These are phyloP conservation scores for Tanytarsus gracilentus DNA, from an alignment of 2,888 invertebrate genomes.

Conservation along the genomic window DNA sequence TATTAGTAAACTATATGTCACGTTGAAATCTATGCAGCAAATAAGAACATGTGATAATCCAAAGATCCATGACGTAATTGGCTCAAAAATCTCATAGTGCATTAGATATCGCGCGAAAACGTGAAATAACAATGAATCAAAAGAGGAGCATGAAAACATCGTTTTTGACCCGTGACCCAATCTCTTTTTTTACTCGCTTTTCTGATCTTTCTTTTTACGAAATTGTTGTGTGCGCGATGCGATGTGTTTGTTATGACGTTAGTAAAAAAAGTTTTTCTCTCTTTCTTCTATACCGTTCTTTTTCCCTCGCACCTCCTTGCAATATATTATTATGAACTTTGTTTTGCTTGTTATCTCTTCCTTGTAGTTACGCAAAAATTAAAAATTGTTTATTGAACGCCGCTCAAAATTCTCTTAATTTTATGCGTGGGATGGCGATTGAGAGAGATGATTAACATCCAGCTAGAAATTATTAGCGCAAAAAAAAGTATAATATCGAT, in stretches of 20 bases:
- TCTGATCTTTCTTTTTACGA: constrained; percentile 8
- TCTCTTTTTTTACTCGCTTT: constrained; percentile 5
- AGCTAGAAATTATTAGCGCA: background rate
- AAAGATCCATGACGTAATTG: background rate
- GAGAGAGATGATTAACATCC: background rate
- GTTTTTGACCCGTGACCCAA: constrained; percentile 11
- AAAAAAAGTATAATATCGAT: background rate
- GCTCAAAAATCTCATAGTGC: background rate
- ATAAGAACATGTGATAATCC: background rate
- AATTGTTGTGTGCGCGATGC: background rate
- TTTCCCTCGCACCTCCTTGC: background rate
- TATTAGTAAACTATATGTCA: too few relatives aligned
- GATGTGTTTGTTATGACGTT: constrained; percentile 27
- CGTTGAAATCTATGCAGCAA: background rate
- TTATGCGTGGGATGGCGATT: background rate
- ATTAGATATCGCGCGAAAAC: background rate
- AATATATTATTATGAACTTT: background rate
- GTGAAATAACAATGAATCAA: background rate
- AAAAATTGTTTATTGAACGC: background rate
- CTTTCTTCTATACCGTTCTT: too few relatives aligned
- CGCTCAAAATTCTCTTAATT: background rate
- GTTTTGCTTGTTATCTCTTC: background rate
- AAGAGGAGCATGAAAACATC: background rate
- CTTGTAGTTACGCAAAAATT: background rate
- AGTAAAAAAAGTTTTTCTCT: constrained; percentile 12